Conservation (phyloP, 2,113 vertebrate species). For the Pterocles orientalis region DNA sequence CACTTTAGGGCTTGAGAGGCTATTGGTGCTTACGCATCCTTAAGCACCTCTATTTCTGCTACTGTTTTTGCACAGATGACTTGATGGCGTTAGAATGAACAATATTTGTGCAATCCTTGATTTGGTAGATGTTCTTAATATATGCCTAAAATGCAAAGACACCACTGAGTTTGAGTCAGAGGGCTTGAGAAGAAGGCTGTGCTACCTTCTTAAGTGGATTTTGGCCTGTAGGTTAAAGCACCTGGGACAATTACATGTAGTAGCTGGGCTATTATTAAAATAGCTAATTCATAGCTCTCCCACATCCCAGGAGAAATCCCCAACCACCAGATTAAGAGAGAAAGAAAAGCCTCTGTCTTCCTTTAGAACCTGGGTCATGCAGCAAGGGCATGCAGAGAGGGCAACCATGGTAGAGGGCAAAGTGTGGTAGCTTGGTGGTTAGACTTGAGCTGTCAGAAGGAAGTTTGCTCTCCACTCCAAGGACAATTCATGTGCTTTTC, state of each 20-base stretch:
- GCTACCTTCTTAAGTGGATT: background rate
- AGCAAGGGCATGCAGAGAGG: background rate
- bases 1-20: background rate
- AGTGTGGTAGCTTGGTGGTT: background rate
- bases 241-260: background rate
- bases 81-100: background rate
- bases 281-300: no score
- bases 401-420: fast-evolving
- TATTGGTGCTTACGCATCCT: background rate
- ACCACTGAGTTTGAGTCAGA: background rate
- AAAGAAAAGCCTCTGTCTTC: background rate
- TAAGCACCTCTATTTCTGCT: background rate
- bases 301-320: background rate
- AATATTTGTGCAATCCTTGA: background rate
- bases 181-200: background rate
- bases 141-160: background rate
- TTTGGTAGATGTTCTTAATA: background rate
- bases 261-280: background rate
- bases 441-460: background rate
- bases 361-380: background rate
- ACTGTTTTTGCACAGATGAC: background rate
- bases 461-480: background rate
- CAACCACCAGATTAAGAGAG: background rate
- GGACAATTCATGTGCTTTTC: background rate
- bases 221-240: background rate